Conservation (phyloP, 2,797 vertebrate genomes). For the Cuculus canorus region DNA sequence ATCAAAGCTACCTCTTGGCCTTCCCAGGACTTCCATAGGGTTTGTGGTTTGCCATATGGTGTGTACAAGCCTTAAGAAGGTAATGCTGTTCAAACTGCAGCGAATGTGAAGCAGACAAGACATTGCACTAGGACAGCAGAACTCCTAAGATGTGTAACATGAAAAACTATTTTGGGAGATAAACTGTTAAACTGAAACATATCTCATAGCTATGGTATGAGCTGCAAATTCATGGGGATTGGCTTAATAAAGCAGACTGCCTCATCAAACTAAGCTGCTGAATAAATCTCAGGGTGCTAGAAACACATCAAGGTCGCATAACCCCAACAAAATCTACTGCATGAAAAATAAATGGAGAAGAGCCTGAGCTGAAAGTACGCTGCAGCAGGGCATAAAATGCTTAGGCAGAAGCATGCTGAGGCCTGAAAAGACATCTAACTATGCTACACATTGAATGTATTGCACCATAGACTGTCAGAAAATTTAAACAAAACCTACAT, state of each 20-base stretch:
- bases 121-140: fast-evolving
- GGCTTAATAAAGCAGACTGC: neutral
- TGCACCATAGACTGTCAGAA: neutral
- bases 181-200: neutral
- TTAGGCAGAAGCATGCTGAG: neutral
- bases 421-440: neutral
- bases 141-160: neutral
- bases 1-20: neutral
- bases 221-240: neutral
- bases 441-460: neutral
- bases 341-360: neutral
- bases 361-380: neutral
- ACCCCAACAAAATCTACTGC: neutral
- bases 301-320: neutral
- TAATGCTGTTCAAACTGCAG: neutral
- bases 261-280: neutral
- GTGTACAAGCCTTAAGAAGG: neutral
- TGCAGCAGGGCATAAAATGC: neutral
- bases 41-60: neutral
- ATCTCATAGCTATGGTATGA: neutral
- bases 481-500: neutral
- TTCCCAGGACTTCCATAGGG: fast-evolving
- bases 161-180: neutral
- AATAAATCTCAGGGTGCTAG: neutral
- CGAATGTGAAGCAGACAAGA: neutral